Base-by-base conservation (phyloP, 2,113 vertebrate species). In the Cinclus cinclus region DNA sequence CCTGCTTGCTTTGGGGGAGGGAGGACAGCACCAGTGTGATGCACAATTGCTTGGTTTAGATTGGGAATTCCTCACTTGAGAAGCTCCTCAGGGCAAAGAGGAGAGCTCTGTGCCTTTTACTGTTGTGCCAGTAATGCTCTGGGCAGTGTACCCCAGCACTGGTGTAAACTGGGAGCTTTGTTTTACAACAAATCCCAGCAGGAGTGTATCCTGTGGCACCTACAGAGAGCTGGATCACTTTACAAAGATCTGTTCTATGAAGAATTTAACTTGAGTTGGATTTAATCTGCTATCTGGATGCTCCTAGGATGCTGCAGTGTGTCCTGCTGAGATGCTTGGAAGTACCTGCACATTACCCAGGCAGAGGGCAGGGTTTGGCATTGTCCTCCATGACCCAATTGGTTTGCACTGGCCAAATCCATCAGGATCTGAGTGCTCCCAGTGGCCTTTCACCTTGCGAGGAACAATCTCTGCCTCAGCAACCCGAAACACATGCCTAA, bases 1-100 rank as follows among this genome's bases (percentile, higher is more conserved):
- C 73, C 64, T 47, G 60, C 60, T 95, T 83, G 86, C 80, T 87
- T 44, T 90, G 68, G 68, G 69, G 68, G 56, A 92, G 56, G 91
- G 86, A 90, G 39, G 42, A 28, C 12, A 2, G 35, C 42, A 41
- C 16, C 50, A 35, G 42, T 18, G 41, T 10, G n/a, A 78, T 39
- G 79, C 75, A 39, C 6, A 5, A 16, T 74, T 88, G 59, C 60
- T 88, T 97, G 94, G 95, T 94, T 94, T 88, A 63, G 88, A 56
- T 30, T 90, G 79, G 75, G 83, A 95, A 90, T 94, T 96, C 84
- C 75, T 92, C 52, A 22, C 4, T 8, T 30, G 50, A 74, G 76
- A 15, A 87, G 70, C 39, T 94, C 83, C 67, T 59, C 2, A 2
- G 79, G 71, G 79, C 19, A 28, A 52, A 69, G 79, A 52, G 58